Evolutionary conservation across 1,140 invertebrate species (phyloP).

Genomic region (Coptotermes formosanus): DNA sequence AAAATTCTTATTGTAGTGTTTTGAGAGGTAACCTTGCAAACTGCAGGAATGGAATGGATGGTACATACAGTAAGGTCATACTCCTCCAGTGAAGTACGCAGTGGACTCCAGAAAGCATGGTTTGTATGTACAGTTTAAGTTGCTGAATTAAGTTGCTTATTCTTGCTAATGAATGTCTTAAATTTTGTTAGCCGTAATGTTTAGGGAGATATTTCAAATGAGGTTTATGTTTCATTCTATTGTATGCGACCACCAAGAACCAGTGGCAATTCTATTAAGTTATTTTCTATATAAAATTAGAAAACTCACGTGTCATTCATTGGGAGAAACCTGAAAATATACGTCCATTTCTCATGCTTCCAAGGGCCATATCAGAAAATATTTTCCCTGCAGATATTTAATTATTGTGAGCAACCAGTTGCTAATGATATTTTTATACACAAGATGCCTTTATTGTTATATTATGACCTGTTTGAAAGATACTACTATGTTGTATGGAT

Average conservation of each 20-base stretch:
- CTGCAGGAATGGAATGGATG: neutral
- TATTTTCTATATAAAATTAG: neutral
- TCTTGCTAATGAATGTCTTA: neutral
- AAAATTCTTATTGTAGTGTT: neutral
- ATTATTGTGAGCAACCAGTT: neutral
- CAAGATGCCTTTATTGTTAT: neutral
- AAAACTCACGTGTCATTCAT: neutral
- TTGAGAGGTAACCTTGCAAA: neutral
- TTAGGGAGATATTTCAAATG: no score
- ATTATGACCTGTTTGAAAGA: neutral
- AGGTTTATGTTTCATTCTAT: no score
- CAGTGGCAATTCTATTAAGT: neutral
- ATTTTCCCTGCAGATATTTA: neutral
- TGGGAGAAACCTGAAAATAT: neutral
- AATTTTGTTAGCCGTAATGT: no score
- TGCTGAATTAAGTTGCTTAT: neutral
- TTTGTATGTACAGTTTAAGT: neutral
- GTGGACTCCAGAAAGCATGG: neutral
- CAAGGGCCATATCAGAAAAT: neutral
- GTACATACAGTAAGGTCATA: neutral
- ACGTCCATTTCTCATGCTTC: constrained; percentile 5
- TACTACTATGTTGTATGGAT: neutral
- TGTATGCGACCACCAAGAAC: no score
- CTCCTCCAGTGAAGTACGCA: neutral
- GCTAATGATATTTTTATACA: constrained; percentile 12